Conservation (phyloP, 2,113 vertebrate species). For the Cervus canadensis region DNA sequence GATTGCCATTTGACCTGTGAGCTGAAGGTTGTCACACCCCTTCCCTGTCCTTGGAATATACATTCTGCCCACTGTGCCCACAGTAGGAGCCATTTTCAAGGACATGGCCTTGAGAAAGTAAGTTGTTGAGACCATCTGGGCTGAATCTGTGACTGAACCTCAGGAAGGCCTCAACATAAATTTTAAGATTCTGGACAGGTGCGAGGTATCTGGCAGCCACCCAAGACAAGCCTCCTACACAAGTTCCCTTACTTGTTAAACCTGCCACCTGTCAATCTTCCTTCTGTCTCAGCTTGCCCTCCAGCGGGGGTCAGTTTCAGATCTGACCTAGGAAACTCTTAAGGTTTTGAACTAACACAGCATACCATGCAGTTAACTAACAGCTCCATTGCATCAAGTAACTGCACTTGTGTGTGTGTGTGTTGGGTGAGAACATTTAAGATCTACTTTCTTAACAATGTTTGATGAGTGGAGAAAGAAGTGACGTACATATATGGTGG, state of each 20-base stretch:
- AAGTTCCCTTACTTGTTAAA: background rate
- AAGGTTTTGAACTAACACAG: background rate
- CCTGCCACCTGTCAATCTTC: background rate
- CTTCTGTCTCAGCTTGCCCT: background rate
- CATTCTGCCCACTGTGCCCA: background rate
- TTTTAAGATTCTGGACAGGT: background rate
- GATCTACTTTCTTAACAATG: background rate
- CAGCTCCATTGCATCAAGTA: background rate
- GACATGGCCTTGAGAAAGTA: background rate
- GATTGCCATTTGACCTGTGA: background rate
- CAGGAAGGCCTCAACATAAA: background rate
- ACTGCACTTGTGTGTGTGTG: background rate
- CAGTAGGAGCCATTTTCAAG: background rate
- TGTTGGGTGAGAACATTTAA: background rate
- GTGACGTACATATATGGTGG: background rate
- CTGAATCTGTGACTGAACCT: fast-evolving
- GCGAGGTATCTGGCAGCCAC: background rate
- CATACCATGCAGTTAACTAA: background rate
- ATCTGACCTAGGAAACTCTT: background rate
- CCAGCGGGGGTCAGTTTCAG: background rate
- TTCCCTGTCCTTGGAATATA: background rate
- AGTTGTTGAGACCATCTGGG: background rate
- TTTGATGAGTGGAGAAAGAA: background rate
- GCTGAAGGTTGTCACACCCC: too few species aligned
- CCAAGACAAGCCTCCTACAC: background rate